A percentile compares a stretch with the other conserved stretches of the same genome.
These are phyloP conservation scores for Cynopterus brachyotis DNA, from an alignment of 2,113 vertebrate species.

Conservation along the genomic window DNA sequence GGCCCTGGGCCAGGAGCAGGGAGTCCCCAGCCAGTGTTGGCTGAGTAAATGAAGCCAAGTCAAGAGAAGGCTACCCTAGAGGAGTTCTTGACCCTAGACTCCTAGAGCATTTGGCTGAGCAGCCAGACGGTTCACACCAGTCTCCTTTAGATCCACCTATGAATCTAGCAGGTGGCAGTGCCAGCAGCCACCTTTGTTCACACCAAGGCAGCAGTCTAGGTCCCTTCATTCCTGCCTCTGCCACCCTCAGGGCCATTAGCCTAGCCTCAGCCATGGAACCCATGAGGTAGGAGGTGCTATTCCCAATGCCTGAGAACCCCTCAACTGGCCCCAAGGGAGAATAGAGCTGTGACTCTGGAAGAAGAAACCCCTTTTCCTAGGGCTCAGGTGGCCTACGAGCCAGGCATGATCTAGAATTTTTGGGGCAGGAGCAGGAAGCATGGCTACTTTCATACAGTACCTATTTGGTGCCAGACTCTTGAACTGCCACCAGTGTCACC, in stretches of 20 bases:
- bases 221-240: not conserved
- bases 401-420: fast-evolving
- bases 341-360: not conserved
- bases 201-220: not conserved
- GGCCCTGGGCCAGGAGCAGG: not conserved
- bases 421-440: fast-evolving
- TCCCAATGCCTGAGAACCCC: not conserved
- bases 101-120: not conserved
- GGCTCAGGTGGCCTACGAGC: not conserved
- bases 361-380: not conserved
- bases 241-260: too few species aligned
- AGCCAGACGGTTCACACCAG: not conserved
- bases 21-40: not conserved
- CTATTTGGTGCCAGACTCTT: not conserved
- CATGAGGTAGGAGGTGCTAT: not conserved
- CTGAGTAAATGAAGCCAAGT: not conserved
- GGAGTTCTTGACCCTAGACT: not conserved
- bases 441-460: fast-evolving
- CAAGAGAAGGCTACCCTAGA: not conserved
- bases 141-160: not conserved
- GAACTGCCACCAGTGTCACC: too few species aligned
- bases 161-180: not conserved
- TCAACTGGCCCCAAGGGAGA: fast-evolving
- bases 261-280: not conserved
- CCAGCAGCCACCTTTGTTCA: not conserved